These are phyloP conservation scores for Brachypodius melanocephalos DNA, from an alignment of 2,113 vertebrate genomes.

Conservation along the genomic window DNA sequence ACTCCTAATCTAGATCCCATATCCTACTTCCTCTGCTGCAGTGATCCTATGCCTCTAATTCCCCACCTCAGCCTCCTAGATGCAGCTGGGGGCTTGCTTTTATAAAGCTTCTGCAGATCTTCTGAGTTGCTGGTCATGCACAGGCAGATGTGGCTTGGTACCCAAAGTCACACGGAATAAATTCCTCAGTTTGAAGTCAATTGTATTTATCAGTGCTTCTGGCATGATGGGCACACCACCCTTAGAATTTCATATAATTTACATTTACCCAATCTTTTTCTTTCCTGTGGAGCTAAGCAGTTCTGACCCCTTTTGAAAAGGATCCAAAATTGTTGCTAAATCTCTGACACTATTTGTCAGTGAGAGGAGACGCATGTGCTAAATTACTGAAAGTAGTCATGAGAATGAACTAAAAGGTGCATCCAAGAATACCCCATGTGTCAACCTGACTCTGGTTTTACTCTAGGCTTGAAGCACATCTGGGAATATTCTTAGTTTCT, in stretches of 20 bases:
- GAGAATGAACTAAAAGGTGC: neutral
- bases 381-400: neutral
- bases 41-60: neutral
- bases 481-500: neutral
- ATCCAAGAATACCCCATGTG: rapidly evolving
- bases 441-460: neutral
- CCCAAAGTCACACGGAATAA: neutral
- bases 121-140: neutral
- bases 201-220: neutral
- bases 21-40: neutral
- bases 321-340: neutral
- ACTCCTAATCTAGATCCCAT: neutral
- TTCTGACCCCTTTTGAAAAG: neutral
- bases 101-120: neutral
- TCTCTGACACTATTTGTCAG: neutral
- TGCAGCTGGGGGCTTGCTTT: neutral
- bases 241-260: neutral
- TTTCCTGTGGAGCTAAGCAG: neutral
- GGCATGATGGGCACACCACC: too few relatives aligned
- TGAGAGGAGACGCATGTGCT: neutral
- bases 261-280: neutral
- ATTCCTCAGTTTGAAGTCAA: neutral
- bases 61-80: neutral
- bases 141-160: rapidly evolving
- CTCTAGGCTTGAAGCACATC: neutral